A percentile compares a stretch with the other conserved stretches of the same genome.
Conservation (phyloP, 2,888 invertebrate species). For the Hyppa rectilinea region DNA sequence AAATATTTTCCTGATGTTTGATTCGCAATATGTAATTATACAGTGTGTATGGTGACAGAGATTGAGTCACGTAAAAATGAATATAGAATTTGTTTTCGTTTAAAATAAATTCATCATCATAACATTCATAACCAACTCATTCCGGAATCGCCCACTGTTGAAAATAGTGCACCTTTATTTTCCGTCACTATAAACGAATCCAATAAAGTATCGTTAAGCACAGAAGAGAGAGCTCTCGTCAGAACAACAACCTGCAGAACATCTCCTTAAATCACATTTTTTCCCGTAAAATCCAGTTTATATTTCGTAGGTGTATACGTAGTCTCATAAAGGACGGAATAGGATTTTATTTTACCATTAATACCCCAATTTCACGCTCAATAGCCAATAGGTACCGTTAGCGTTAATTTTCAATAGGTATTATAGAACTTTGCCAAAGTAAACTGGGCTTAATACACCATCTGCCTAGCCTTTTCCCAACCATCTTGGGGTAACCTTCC, state of each 20-base stretch:
- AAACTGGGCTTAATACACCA: slow-evolving; percentile 1
- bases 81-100: neutral
- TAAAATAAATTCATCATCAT: neutral
- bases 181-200: neutral
- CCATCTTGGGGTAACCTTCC: too few species aligned
- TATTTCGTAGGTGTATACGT: neutral
- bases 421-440: neutral
- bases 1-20: neutral
- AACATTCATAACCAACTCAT: neutral
- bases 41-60: neutral
- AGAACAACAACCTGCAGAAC: neutral
- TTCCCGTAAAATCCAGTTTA: neutral
- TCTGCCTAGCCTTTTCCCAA: too few species aligned
- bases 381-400: slow-evolving; percentile 11
- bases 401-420: neutral
- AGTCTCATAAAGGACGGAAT: neutral
- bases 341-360: neutral
- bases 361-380: neutral
- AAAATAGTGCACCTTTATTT: neutral
- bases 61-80: neutral
- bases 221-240: neutral
- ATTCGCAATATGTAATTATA: neutral
- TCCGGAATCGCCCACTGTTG: neutral
- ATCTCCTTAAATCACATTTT: neutral
- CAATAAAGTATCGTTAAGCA: neutral